Base-by-base conservation (phyloP, 2,797 vertebrate genomes). In the Rhinogobio ventralis region DNA sequence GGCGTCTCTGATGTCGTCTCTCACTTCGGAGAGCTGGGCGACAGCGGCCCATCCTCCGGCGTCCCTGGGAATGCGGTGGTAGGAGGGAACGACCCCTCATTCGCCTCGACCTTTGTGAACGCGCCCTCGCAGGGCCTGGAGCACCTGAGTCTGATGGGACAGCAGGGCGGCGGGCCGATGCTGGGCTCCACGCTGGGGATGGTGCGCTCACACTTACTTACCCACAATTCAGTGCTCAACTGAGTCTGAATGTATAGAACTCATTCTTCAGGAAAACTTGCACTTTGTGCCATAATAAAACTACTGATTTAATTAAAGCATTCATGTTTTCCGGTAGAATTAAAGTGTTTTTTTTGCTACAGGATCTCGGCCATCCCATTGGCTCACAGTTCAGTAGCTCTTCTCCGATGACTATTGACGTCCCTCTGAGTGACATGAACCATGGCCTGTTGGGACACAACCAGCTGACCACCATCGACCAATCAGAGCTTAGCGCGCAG, bases 381-480 rank as follows among this genome's bases (percentile, higher is more conserved):
- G 95, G 95, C 68, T 97, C 96, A 7, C 96, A 97, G 91, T 97
- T 97, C 91, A 95, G 95, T 72, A 95, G 95, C 94, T 96, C 96
- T 2, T 97, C 97, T 19, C 96, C 96, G 0, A 96, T 97, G 89
- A 97, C 97, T 90, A 98, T 98, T n/a, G 96, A 97, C 0, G 96
- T 97, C 69, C 96, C 96, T 0, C 94, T 98, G 91, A 92, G 94
- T 0, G 96, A 97, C 90, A 96, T 97, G 93, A 94, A 95, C 90
- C 95, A 96, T 33, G 89, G 95, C 75, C 89, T 98, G 53, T 91
- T 97, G 90, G 95, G 95, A 2, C 96, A 97, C 86, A 95, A 91
- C 91, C 96, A 96, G 89, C 92, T 98, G 86, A 97, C 97, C 89
- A 98, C 97, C 46, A 98, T 98, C 33, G 97, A 98, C 93, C 97